Conservation (phyloP, 2,113 vertebrate genomes). For the Phrynocephalus versicolor region DNA sequence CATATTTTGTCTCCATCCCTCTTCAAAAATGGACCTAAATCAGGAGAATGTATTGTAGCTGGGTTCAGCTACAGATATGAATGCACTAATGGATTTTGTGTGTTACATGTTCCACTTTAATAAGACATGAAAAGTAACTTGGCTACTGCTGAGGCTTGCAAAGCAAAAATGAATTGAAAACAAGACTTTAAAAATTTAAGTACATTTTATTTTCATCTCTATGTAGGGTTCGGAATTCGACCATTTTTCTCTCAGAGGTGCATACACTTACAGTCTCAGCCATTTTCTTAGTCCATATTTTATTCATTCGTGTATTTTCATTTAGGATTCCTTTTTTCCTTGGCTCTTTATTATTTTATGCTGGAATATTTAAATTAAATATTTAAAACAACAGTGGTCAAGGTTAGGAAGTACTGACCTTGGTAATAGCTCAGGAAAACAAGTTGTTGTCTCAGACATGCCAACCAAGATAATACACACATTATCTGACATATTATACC, state of each 20-base stretch:
- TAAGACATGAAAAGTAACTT: not conserved
- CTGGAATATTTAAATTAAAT: slow-evolving; percentile 24
- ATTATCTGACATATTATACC: not conserved
- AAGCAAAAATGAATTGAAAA: slow-evolving; percentile 22
- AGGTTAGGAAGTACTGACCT: slow-evolving; percentile 48
- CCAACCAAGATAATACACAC: slow-evolving; percentile 20
- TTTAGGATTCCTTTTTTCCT: slow-evolving; percentile 34
- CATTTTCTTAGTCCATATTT: slow-evolving; percentile 51
- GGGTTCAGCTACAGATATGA: not conserved
- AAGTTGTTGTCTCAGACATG: slow-evolving; percentile 19
- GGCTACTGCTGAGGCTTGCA: slow-evolving; percentile 2
- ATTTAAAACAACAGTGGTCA: slow-evolving; percentile 45
- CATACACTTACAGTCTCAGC: not conserved
- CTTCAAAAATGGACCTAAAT: not conserved
- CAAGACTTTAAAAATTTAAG: not conserved
- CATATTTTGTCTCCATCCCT: not conserved
- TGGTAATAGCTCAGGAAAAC: slow-evolving; percentile 23
- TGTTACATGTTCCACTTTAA: not conserved
- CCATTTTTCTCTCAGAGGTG: not conserved
- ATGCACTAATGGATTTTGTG: not conserved
- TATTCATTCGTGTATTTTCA: slow-evolving; percentile 49
- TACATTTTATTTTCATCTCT: not conserved
- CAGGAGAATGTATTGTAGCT: not conserved
- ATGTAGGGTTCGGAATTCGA: not conserved
- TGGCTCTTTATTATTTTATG: slow-evolving; percentile 36